Percentiles rank a stretch among this genome's conserved stretches.
Evolutionary conservation across 1,140 invertebrate genomes (phyloP).

Genomic region (Drosophila sp.): DNA sequence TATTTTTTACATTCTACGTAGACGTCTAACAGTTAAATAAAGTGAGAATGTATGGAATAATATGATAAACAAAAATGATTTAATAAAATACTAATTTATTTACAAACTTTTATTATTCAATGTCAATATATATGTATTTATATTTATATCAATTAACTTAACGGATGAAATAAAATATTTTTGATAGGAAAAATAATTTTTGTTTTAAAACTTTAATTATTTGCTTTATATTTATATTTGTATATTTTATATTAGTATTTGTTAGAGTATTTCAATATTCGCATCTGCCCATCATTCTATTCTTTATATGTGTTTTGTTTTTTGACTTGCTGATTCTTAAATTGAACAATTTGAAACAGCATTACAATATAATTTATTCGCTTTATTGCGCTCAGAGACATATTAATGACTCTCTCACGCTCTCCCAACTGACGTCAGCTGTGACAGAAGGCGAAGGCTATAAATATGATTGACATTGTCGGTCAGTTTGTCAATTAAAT

Average conservation of each 20-base stretch:
- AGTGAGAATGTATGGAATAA: too few relatives aligned
- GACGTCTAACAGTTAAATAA: too few relatives aligned
- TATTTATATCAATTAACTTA: too few relatives aligned
- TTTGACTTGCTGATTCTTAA: slow-evolving; percentile 28
- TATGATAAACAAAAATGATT: too few relatives aligned
- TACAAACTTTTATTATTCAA: too few relatives aligned
- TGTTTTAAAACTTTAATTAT: too few relatives aligned
- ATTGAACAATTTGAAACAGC: slow-evolving; percentile 69
- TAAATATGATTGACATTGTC: slow-evolving; percentile 77
- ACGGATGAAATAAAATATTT: too few relatives aligned
- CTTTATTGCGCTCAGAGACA: slow-evolving; percentile 60
- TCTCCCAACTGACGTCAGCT: slow-evolving; percentile 41
- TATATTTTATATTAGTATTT: neutral
- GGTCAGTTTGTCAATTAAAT: slow-evolving; percentile 63
- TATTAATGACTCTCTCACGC: slow-evolving; percentile 70
- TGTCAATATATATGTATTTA: too few relatives aligned
- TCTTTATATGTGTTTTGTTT: neutral
- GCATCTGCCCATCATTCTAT: slow-evolving; percentile 2
- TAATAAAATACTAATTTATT: too few relatives aligned
- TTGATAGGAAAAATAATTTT: too few relatives aligned
- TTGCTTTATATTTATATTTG: too few relatives aligned
- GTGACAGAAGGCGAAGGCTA: slow-evolving; percentile 49
- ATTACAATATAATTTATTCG: slow-evolving; percentile 81
- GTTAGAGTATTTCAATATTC: slow-evolving; percentile 44
- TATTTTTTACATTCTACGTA: too few relatives aligned